Conservation (phyloP, 2,888 invertebrate species). For the Chydorus sphaericus region DNA sequence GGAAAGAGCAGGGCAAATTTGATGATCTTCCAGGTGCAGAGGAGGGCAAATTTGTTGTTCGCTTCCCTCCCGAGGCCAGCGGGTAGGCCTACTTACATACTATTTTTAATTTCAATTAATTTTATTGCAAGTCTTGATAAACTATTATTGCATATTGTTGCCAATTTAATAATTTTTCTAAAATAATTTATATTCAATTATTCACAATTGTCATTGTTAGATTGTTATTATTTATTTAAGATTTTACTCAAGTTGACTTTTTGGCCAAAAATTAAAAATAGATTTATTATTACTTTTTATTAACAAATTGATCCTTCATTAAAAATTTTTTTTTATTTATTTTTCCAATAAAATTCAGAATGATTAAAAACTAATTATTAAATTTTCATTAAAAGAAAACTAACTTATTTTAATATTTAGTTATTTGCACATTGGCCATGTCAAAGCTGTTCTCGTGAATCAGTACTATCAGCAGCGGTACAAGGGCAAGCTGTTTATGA, state of each 20-base stretch:
- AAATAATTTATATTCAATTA: no score
- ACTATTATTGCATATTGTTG: no score
- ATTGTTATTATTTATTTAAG: no score
- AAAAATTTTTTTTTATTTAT: constrained; percentile 21
- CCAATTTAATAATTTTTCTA: no score
- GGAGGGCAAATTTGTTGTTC: constrained; percentile 91
- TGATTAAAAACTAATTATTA: no score
- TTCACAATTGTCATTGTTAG: no score
- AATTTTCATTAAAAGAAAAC: no score
- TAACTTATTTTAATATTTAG: no score
- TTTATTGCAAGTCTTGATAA: no score
- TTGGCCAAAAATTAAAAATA: no score
- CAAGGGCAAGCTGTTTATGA: constrained; percentile 87
- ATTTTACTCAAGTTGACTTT: background rate
- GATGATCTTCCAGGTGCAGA: constrained; percentile 91
- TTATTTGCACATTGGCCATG: constrained; percentile 94
- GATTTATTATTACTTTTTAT: no score
- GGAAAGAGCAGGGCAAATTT: constrained; percentile 89
- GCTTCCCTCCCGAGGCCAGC: constrained; percentile 99
- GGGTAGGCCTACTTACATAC: constrained; percentile 41
- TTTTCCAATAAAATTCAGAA: no score
- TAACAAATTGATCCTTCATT: background rate
- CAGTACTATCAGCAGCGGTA: constrained; percentile 90
- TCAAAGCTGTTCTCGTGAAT: constrained; percentile 94
- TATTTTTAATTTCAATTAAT: constrained; percentile 12